phyloP scores from a whole-genome alignment of 2,113 vertebrate species.

The Gorsachius goisagi region DNA sequence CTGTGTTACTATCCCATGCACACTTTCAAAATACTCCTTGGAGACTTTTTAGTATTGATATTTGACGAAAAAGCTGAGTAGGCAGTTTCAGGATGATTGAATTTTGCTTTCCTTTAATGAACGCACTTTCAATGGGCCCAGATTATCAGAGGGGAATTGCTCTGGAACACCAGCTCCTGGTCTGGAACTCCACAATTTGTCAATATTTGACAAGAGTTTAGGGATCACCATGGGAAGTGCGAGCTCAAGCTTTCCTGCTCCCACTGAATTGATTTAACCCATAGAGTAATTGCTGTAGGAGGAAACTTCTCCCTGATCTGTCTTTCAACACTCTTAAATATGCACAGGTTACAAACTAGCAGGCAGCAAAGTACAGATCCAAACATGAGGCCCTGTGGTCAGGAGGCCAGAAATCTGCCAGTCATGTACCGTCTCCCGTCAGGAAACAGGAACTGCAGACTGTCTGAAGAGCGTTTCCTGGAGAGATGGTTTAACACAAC shows the following conservation, averaged over 20 bases:
- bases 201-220: neutral
- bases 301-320: neutral
- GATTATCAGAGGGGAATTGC: neutral
- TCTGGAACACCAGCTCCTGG: neutral
- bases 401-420: neutral
- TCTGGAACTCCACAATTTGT: neutral
- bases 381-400: neutral
- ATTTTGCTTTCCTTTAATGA: neutral
- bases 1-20: neutral
- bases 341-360: neutral
- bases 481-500: neutral
- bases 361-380: neutral
- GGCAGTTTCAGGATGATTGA: neutral
- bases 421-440: neutral
- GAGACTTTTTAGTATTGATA: neutral
- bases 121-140: neutral
- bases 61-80: neutral
- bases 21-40: neutral
- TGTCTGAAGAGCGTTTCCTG: neutral
- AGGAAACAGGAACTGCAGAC: neutral
- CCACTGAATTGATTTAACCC: neutral
- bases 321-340: neutral
- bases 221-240: fast-evolving
- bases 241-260: neutral
- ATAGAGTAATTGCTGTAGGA: fast-evolving